phyloP scores from a whole-genome alignment of 1,140 invertebrate species.

The Augochlora pura region DNA sequence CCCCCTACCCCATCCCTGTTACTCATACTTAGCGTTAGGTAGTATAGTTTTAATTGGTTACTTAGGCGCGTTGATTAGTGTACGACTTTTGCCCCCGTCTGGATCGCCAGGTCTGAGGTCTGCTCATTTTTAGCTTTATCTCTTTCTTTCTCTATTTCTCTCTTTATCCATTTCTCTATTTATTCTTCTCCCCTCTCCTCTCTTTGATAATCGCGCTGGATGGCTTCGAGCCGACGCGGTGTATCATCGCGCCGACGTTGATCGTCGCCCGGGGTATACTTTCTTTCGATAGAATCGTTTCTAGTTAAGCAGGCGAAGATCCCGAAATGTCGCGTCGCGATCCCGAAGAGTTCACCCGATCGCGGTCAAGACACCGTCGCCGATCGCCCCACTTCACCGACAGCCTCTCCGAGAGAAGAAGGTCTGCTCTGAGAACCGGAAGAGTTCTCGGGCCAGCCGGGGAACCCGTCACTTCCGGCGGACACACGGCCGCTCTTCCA shows the following conservation, averaged over 20 bases:
- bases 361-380: neutral
- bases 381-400: neutral
- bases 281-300: slow-evolving; percentile 1
- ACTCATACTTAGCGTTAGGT: slow-evolving; percentile 58
- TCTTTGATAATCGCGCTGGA: slow-evolving; percentile 65
- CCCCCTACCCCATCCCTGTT: slow-evolving; percentile 25
- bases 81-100: slow-evolving; percentile 16
- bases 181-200: too few species aligned
- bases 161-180: too few species aligned
- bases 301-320: too few species aligned
- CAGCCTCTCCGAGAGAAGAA: too few species aligned
- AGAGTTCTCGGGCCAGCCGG: neutral
- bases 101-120: too few species aligned
- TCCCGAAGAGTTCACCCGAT: too few species aligned
- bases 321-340: too few species aligned
- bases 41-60: slow-evolving; percentile 67
- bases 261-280: slow-evolving; percentile 2
- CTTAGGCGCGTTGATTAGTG: slow-evolving; percentile 70
- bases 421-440: neutral
- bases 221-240: slow-evolving; percentile 72
- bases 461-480: neutral
- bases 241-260: slow-evolving; percentile 27
- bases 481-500: too few species aligned
- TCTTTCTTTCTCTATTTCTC: slow-evolving; percentile 18
- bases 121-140: too few species aligned